Conservation (phyloP, 2,797 vertebrate genomes). For the Pygocentrus nattereri region DNA sequence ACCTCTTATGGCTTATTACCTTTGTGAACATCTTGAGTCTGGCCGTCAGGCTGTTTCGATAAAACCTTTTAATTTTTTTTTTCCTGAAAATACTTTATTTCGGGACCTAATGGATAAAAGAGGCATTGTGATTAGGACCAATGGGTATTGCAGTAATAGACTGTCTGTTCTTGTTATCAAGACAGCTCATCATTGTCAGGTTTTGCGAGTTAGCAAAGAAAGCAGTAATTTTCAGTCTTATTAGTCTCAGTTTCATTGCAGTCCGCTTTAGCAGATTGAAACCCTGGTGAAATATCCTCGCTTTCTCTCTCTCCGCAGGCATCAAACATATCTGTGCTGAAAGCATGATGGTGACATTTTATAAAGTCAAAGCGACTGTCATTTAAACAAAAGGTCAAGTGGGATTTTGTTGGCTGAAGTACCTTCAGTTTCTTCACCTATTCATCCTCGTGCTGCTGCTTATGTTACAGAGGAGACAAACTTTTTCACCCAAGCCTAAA, state of each 20-base stretch:
- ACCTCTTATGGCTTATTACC: too few species aligned
- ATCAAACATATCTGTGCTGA: slow-evolving; percentile 13
- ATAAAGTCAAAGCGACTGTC: background rate
- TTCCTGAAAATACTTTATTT: background rate
- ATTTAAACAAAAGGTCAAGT: slow-evolving; percentile 36
- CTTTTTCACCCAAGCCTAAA: slow-evolving; percentile 58
- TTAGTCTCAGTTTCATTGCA: background rate
- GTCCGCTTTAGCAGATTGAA: slow-evolving; percentile 23
- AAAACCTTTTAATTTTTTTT: too few species aligned
- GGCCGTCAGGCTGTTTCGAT: too few species aligned
- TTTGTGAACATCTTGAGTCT: background rate
- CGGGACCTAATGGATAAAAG: background rate
- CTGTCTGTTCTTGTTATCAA: background rate
- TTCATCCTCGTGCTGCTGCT: slow-evolving; percentile 26
- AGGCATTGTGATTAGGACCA: background rate
- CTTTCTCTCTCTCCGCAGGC: background rate
- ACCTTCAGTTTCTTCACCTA: slow-evolving; percentile 11
- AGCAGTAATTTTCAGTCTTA: slow-evolving; percentile 10
- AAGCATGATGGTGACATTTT: background rate
- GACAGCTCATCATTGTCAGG: slow-evolving; percentile 3
- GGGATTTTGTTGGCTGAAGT: slow-evolving; percentile 39
- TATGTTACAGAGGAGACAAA: slow-evolving; percentile 40
- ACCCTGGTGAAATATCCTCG: too few species aligned
- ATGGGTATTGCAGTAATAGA: too few species aligned
- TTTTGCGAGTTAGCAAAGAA: background rate